These are phyloP conservation scores for Dexiosoma caninum DNA, from an alignment of 2,888 invertebrate genomes.

Conservation along the genomic window DNA sequence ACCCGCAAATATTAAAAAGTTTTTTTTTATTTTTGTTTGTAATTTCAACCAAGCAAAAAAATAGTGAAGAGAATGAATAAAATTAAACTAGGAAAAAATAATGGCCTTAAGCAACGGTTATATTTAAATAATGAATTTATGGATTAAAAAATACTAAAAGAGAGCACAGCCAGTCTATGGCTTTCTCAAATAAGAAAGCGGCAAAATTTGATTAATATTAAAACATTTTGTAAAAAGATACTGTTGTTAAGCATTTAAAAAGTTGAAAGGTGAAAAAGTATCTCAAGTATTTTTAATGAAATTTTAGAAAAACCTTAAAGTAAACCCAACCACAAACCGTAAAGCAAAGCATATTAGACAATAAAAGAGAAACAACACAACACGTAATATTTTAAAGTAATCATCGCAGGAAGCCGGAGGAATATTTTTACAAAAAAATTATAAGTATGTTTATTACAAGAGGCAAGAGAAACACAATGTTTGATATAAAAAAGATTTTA, in stretches of 20 bases:
- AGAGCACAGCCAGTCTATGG: not conserved
- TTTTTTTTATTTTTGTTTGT: conserved; percentile 27
- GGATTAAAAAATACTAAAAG: conserved; percentile 39
- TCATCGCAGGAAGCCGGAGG: conserved; percentile 48
- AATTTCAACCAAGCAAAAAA: conserved; percentile 20
- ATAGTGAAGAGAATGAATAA: conserved; percentile 28
- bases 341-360: too few relatives aligned
- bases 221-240: not conserved
- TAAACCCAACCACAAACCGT: conserved; percentile 21
- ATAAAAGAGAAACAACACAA: conserved; percentile 9
- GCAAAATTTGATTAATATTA: conserved; percentile 22
- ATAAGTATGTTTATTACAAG: conserved; percentile 15
- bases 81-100: conserved; percentile 7
- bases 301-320: conserved; percentile 17
- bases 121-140: conserved; percentile 46
- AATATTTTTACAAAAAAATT: conserved; percentile 8
- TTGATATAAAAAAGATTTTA: conserved; percentile 23
- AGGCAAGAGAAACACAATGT: conserved; percentile 12
- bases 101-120: conserved; percentile 42
- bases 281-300: conserved; percentile 38
- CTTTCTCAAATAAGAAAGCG: not conserved
- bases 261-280: conserved; percentile 5
- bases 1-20: conserved; percentile 55
- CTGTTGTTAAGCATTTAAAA: not conserved
- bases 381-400: conserved; percentile 48